Evolutionary conservation across 2,888 invertebrate genomes (phyloP), one percentile per base, ranked within the genome.

Genomic region (Drosophila leonis): DNA sequence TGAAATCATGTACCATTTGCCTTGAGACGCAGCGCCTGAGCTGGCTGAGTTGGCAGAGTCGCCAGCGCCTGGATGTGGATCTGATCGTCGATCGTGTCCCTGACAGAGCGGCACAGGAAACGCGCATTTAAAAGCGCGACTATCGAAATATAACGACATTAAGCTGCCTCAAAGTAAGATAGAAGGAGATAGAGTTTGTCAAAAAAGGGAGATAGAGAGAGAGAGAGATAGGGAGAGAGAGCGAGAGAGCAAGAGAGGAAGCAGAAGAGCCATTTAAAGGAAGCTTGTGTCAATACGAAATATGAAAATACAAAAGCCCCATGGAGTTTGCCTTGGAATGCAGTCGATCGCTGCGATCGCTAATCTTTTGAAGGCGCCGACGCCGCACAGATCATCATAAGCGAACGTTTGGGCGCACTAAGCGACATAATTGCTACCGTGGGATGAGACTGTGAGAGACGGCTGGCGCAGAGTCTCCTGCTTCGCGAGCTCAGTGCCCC

Each of bases 1-100:
- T 87, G 89, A 87, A 87, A 90, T 90, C 86, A 87, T 87, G 86
- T 87, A 87, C 86, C 86, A 87, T 87, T 87, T 87, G 89, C 86
- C 86, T 87, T 87, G 86, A 86, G 83, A 73, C 66, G 39, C 55
- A 20, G 61, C 49, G 51, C 37, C 72, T 65, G 72, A 35, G 29
- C 8, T 7, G 29, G 7, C 29, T 31, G 29, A 33, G 37, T 15
- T 13, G 37, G 6, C 15, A 10, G 37, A 37, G 37, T 37, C 37
- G 41, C 39, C 54, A 24, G 60, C 48, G 51, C 41, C 75, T 66
- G 74, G 49, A 69, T 69, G 64, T 59, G 65, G 65, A 71, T 41
- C 64, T 56, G 57, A 42, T 74, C 72, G 63, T 68, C 67, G 88
- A 74, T 83, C 88, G 86, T 90, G 85, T 86, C 85, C 86, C 88